These are phyloP conservation scores for Triplophysa yarkandensis DNA, from an alignment of 2,797 vertebrate genomes.

Conservation along the genomic window DNA sequence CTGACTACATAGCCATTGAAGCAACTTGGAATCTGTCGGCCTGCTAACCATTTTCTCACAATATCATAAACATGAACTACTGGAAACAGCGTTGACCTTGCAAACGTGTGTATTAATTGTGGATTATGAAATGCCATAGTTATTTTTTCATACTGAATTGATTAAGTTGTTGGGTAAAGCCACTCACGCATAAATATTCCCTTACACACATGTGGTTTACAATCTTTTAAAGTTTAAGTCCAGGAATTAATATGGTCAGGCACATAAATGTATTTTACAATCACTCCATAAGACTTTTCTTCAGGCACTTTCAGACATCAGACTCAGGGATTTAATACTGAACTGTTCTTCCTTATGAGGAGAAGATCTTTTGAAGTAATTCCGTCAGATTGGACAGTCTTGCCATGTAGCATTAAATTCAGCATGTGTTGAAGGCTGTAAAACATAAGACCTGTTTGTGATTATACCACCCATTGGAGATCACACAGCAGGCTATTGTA, in stretches of 20 bases:
- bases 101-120: neutral
- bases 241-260: conserved; percentile 57
- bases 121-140: conserved; percentile 6
- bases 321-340: conserved; percentile 49
- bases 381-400: conserved; percentile 47
- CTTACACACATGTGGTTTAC: conserved; percentile 57
- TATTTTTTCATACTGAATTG: conserved; percentile 10
- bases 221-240: conserved; percentile 52
- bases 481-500: conserved; percentile 53
- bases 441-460: conserved; percentile 65
- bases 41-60: conserved; percentile 4
- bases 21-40: conserved; percentile 2
- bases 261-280: conserved; percentile 60
- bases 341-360: conserved; percentile 39
- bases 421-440: conserved; percentile 46
- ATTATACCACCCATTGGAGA: conserved; percentile 69
- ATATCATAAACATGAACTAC: conserved; percentile 20
- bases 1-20: neutral
- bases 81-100: neutral
- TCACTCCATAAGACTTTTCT: conserved; percentile 40
- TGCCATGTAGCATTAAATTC: conserved; percentile 61
- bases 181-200: conserved; percentile 40
- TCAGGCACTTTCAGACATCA: conserved; percentile 24
- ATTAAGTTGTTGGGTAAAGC: conserved; percentile 19
- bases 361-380: conserved; percentile 43